These are phyloP conservation scores for Ericerus pela DNA, from an alignment of 1,140 invertebrate species.

Conservation along the genomic window DNA sequence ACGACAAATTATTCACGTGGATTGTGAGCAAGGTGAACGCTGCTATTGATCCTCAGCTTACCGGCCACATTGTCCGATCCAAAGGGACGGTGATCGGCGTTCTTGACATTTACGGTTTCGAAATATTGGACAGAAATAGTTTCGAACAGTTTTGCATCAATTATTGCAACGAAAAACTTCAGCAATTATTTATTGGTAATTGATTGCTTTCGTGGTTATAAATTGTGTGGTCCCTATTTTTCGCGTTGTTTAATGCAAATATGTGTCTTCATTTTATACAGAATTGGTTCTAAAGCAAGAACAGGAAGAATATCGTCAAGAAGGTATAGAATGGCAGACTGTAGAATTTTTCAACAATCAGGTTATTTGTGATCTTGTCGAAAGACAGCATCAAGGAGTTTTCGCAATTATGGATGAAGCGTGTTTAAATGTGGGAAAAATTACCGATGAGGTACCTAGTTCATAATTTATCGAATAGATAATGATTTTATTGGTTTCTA, in stretches of 20 bases:
- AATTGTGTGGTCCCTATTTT: neutral
- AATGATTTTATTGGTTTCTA: too few species aligned
- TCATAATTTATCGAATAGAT: too few species aligned
- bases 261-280: conserved; percentile 29
- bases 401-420: conserved; percentile 90
- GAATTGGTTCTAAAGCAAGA: conserved; percentile 90
- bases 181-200: conserved; percentile 88
- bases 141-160: conserved; percentile 97
- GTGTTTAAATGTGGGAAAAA: conserved; percentile 83
- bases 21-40: conserved; percentile 79
- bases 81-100: conserved; percentile 82
- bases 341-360: conserved; percentile 88
- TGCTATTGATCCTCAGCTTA: conserved; percentile 44
- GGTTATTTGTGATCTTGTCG: conserved; percentile 85
- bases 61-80: conserved; percentile 23
- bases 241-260: neutral
- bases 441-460: conserved; percentile 65
- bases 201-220: conserved; percentile 16
- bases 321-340: conserved; percentile 82
- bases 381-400: conserved; percentile 76
- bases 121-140: conserved; percentile 88
- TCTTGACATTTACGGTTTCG: conserved; percentile 93
- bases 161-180: conserved; percentile 93
- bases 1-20: conserved; percentile 83
- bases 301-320: conserved; percentile 83